Evolutionary conservation across 1,140 invertebrate species (phyloP).

Genomic region (Calliopsis andreniformis): DNA sequence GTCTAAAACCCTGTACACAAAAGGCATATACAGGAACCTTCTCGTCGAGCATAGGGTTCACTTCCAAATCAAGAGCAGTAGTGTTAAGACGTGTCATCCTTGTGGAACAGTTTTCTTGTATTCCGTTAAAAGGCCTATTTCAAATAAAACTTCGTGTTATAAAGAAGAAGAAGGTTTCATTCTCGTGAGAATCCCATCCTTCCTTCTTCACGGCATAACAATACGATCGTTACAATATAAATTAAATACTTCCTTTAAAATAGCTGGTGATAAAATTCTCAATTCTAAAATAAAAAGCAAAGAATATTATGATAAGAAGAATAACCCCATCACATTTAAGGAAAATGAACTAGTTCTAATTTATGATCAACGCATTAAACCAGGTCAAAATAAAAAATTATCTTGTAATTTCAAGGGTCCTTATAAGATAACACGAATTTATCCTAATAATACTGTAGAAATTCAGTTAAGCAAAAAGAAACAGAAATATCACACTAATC

Average conservation of each 20-base stretch:
- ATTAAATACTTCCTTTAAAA: neutral
- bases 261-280: neutral
- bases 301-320: neutral
- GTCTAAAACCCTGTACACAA: no score
- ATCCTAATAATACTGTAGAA: neutral
- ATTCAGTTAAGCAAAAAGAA: neutral
- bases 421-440: neutral
- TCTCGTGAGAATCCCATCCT: constrained; percentile 73
- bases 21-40: no score
- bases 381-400: constrained; percentile 7
- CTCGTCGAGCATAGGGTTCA: no score
- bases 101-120: no score
- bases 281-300: neutral
- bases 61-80: no score
- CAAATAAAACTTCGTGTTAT: no score
- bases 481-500: neutral
- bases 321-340: neutral
- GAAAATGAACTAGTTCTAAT: neutral
- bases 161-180: no score
- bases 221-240: neutral
- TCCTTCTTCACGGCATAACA: neutral
- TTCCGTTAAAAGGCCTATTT: no score
- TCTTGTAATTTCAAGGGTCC: neutral
- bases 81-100: no score
- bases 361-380: constrained; percentile 4